phyloP scores from a whole-genome alignment of 2,888 invertebrate genomes.

The Pantelozetes paolii region DNA sequence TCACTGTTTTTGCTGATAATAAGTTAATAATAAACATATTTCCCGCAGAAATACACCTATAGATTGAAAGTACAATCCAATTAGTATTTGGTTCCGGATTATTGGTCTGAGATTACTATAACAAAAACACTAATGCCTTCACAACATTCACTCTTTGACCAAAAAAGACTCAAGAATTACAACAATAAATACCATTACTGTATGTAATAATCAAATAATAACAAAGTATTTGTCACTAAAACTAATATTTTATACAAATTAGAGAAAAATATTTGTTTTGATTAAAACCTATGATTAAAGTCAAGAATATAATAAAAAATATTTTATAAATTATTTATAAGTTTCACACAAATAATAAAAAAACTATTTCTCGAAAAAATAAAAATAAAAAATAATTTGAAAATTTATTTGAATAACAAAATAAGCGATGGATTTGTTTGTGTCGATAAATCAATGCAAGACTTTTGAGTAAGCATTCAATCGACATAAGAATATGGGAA shows the following conservation, averaged over 20 bases:
- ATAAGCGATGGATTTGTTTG: constrained; percentile 15
- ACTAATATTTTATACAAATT: no score
- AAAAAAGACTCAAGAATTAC: no score
- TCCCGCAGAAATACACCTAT: background rate
- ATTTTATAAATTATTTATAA: no score
- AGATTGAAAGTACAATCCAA: background rate
- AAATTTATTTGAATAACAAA: constrained; percentile 6
- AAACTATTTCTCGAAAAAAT: no score
- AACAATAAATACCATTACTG: no score
- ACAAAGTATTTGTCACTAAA: no score
- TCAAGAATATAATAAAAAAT: no score
- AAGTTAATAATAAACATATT: background rate
- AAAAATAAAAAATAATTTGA: no score
- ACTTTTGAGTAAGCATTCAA: background rate
- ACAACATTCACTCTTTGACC: background rate
- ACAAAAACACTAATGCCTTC: background rate
- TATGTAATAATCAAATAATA: no score
- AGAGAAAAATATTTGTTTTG: no score
- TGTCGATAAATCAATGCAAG: constrained; percentile 5
- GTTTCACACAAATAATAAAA: no score
- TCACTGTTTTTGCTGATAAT: background rate
- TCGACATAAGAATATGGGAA: constrained; percentile 3
- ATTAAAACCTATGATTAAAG: no score
- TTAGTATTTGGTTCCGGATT: background rate
- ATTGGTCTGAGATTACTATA: background rate